Evolutionary conservation across 2,113 vertebrate genomes (phyloP).

Genomic region (Hypanus sabinus): DNA sequence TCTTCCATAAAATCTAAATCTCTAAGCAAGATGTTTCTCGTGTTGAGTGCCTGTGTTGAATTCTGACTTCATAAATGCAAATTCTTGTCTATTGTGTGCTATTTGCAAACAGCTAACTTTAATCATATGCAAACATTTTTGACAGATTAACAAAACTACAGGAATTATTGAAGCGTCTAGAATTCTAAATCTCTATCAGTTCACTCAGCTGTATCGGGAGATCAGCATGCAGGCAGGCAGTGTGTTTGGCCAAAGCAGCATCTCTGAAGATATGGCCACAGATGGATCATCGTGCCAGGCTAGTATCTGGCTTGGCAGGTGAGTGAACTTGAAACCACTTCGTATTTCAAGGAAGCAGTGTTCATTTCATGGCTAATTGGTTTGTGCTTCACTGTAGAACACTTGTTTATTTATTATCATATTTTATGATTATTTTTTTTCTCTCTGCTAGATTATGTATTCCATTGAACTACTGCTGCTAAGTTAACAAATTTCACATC

Average conservation of each 20-base stretch:
- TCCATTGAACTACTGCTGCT: too few relatives aligned
- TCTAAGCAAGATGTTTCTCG: neutral
- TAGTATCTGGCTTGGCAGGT: slow-evolving; percentile 98
- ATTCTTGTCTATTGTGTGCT: neutral
- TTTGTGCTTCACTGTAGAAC: neutral
- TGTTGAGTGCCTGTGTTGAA: neutral
- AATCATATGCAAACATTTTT: slow-evolving; percentile 39
- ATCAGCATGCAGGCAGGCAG: slow-evolving; percentile 84
- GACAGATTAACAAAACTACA: slow-evolving; percentile 87
- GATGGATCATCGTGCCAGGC: slow-evolving; percentile 78
- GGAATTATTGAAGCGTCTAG: slow-evolving; percentile 83
- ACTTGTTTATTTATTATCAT: neutral
- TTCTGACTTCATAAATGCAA: neutral
- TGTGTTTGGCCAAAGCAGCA: slow-evolving; percentile 61
- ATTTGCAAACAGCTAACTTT: neutral
- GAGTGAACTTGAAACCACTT: slow-evolving; percentile 30
- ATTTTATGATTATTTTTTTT: too few relatives aligned
- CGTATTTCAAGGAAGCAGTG: neutral
- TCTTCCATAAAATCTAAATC: neutral
- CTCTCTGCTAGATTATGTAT: too few relatives aligned
- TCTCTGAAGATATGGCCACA: slow-evolving; percentile 59
- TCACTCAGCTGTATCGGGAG: slow-evolving; percentile 89
- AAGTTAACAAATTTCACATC: too few relatives aligned
- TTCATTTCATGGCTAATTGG: neutral
- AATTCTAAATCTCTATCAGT: slow-evolving; percentile 98